Conservation (phyloP, 2,113 vertebrate genomes). For the Anoplopoma fimbria region DNA sequence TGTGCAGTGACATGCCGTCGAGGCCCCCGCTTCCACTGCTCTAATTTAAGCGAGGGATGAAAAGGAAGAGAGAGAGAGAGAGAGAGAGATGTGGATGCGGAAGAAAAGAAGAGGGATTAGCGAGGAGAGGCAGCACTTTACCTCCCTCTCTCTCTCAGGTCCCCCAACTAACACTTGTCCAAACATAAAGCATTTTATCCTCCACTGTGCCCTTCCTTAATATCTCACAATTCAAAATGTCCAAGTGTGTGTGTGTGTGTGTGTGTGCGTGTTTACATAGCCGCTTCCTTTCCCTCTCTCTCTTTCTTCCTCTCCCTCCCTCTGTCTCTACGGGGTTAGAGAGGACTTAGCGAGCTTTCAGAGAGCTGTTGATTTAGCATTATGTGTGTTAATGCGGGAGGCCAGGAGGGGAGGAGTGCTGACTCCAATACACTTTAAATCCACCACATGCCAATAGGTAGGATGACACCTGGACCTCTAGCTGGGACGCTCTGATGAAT, state of each 20-base stretch:
- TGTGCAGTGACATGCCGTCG: constrained; percentile 47
- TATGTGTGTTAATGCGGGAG: constrained; percentile 71
- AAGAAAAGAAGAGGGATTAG: constrained; percentile 58
- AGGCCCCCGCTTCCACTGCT: constrained; percentile 36
- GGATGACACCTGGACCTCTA: constrained; percentile 74
- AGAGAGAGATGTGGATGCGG: constrained; percentile 26
- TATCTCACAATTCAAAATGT: constrained; percentile 61
- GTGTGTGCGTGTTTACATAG: not conserved
- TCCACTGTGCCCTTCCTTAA: constrained; percentile 55
- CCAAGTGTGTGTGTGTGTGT: constrained; percentile 7
- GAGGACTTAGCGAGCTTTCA: constrained; percentile 63
- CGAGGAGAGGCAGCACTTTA: constrained; percentile 38
- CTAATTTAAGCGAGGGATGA: constrained; percentile 62
- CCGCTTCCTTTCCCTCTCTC: constrained; percentile 28
- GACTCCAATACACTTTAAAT: constrained; percentile 76
- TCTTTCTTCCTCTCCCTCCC: constrained; percentile 24
- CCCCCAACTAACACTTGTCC: constrained; percentile 65
- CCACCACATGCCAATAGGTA: constrained; percentile 73
- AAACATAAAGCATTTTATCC: constrained; percentile 67
- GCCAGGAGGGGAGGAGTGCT: constrained; percentile 65
- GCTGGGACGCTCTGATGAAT: constrained; percentile 65
- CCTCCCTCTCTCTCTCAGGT: constrained; percentile 52
- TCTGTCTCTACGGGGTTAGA: constrained; percentile 59
- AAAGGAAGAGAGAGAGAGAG: constrained; percentile 28
- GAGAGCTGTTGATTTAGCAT: constrained; percentile 77